Evolutionary conservation across 1,140 invertebrate genomes (phyloP).

Genomic region (Harpegnathos saltator): DNA sequence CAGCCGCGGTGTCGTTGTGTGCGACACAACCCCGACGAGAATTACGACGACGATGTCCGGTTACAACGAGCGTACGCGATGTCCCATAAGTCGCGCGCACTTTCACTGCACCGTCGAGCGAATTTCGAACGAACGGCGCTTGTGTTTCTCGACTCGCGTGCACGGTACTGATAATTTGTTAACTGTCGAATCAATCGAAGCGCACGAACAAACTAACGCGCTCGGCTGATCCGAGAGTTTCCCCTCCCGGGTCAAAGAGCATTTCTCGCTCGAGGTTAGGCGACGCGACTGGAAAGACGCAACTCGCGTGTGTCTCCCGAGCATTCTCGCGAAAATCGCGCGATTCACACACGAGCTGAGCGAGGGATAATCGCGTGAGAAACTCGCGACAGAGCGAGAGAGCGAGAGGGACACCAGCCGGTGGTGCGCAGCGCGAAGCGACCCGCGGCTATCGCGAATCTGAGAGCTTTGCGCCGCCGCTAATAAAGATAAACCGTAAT

Average conservation of each 20-base stretch:
- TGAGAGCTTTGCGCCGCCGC: neutral
- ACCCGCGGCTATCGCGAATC: neutral
- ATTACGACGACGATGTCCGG: neutral
- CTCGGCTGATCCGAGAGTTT: too few species aligned
- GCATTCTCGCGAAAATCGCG: neutral
- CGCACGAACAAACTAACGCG: neutral
- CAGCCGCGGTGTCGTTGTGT: neutral
- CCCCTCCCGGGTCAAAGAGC: too few species aligned
- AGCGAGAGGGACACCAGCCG: neutral
- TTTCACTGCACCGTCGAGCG: neutral
- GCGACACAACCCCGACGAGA: neutral
- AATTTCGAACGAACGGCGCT: neutral
- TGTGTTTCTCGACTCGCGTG: neutral
- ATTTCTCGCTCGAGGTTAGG: too few species aligned
- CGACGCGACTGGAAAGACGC: neutral
- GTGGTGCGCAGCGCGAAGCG: neutral
- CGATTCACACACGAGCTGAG: constrained; percentile 11
- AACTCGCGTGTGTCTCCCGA: neutral
- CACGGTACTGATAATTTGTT: neutral
- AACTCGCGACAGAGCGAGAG: neutral
- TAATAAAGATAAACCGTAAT: constrained; percentile 45
- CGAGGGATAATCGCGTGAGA: neutral
- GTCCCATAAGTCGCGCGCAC: neutral
- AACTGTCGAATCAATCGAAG: neutral
- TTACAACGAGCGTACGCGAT: neutral